A percentile compares a stretch with the other conserved stretches of the same genome.
phyloP scores from a whole-genome alignment of 2,888 invertebrate species.

The Eilema griseolum region DNA sequence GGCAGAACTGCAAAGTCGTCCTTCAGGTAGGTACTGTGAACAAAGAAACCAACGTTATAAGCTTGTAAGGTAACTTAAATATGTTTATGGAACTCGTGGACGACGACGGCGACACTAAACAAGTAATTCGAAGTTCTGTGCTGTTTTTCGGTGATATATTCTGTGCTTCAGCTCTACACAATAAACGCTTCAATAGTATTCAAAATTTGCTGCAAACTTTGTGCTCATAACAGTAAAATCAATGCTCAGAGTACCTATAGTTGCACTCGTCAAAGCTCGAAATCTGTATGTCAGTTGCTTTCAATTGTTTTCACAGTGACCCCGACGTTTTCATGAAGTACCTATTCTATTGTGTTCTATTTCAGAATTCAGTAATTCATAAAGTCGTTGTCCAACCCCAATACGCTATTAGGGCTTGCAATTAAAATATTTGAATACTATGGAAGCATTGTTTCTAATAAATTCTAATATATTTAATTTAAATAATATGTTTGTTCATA shows the following conservation, averaged over 20 bases:
- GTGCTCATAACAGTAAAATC: background rate
- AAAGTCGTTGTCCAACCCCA: background rate
- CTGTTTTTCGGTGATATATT: no score
- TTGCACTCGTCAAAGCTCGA: background rate
- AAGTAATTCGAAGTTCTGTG: background rate
- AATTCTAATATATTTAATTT: no score
- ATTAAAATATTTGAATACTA: no score
- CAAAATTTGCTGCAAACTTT: background rate
- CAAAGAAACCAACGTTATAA: conserved; percentile 54
- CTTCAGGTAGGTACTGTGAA: conserved; percentile 93
- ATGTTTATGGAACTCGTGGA: background rate
- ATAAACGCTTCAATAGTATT: background rate
- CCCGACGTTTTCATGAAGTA: background rate
- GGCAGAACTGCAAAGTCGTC: conserved; percentile 93
- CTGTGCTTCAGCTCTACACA: no score
- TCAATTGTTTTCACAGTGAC: background rate
- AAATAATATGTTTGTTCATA: no score
- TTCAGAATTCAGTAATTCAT: background rate
- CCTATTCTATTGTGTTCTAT: background rate
- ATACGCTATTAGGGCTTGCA: background rate
- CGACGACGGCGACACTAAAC: background rate
- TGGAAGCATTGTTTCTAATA: no score
- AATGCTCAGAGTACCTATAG: background rate
- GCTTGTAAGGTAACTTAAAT: background rate
- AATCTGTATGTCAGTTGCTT: background rate